phyloP scores from a whole-genome alignment of 2,113 vertebrate species.

The Cercopithecus mona region DNA sequence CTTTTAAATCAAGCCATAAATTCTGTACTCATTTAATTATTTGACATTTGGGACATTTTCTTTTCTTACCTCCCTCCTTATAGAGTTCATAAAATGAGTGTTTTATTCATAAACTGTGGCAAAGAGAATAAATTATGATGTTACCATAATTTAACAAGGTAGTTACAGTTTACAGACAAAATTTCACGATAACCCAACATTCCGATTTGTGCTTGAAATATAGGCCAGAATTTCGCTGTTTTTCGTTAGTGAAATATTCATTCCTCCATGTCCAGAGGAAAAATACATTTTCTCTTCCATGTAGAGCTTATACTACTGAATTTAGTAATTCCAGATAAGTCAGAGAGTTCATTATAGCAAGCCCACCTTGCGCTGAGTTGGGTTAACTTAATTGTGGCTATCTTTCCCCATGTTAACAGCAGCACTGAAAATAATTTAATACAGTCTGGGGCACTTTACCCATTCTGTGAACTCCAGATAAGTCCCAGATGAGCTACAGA shows the following conservation, averaged over 20 bases:
- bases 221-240: neutral
- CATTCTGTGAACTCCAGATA: constrained; percentile 77
- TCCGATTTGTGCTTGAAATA: constrained; percentile 7
- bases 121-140: neutral
- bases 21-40: neutral
- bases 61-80: neutral
- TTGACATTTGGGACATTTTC: neutral
- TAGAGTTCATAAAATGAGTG: neutral
- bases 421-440: constrained; percentile 56
- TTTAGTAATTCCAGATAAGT: constrained; percentile 27
- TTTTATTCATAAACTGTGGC: neutral
- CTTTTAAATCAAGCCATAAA: neutral
- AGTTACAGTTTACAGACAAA: neutral
- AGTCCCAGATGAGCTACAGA: constrained; percentile 73
- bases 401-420: constrained; percentile 46
- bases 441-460: constrained; percentile 72
- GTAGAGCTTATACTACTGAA: neutral
- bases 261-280: neutral
- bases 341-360: neutral
- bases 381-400: neutral
- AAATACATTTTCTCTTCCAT: neutral
- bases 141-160: neutral
- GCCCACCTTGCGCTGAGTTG: neutral
- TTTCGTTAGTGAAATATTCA: neutral
- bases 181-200: neutral